Evolutionary conservation across 2,888 invertebrate genomes (phyloP).

Genomic region (Chrysina gloriosa): DNA sequence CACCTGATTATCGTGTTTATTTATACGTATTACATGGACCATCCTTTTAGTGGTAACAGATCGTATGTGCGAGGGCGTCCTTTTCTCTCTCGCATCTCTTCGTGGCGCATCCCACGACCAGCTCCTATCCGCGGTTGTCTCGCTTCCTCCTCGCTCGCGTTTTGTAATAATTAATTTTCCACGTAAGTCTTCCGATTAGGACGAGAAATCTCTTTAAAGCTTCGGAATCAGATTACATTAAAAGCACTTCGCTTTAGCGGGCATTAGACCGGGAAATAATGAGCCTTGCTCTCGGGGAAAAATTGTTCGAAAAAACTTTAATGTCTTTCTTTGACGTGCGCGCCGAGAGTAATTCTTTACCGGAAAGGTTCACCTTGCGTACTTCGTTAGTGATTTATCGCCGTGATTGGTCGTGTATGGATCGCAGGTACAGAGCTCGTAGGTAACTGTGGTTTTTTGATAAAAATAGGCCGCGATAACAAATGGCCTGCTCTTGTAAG

Average conservation of each 20-base stretch:
- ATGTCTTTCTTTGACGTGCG: conserved; percentile 6
- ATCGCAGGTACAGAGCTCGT: too few species aligned
- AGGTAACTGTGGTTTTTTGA: too few species aligned
- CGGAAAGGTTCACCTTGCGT: too few species aligned
- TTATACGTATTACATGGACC: too few species aligned
- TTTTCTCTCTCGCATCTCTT: not conserved
- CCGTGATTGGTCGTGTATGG: too few species aligned
- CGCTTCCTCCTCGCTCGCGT: not conserved
- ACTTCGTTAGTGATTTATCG: too few species aligned
- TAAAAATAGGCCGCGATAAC: too few species aligned
- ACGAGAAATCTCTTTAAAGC: conserved; percentile 30
- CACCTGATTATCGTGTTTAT: too few species aligned
- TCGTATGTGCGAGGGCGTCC: too few species aligned
- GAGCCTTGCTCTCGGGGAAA: not conserved
- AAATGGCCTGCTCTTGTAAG: too few species aligned
- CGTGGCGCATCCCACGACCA: not conserved
- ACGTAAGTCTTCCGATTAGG: conserved; percentile 32
- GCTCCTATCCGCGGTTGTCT: conserved; percentile 1
- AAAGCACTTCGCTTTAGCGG: conserved; percentile 25
- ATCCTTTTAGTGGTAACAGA: too few species aligned
- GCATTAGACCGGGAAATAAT: conserved; percentile 27
- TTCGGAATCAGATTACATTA: conserved; percentile 25
- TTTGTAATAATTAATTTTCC: conserved; percentile 34
- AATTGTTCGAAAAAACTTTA: conserved; percentile 3
- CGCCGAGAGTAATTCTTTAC: not conserved